Evolutionary conservation across 2,888 invertebrate species (phyloP).

Genomic region (Dolichopus griseipennis): DNA sequence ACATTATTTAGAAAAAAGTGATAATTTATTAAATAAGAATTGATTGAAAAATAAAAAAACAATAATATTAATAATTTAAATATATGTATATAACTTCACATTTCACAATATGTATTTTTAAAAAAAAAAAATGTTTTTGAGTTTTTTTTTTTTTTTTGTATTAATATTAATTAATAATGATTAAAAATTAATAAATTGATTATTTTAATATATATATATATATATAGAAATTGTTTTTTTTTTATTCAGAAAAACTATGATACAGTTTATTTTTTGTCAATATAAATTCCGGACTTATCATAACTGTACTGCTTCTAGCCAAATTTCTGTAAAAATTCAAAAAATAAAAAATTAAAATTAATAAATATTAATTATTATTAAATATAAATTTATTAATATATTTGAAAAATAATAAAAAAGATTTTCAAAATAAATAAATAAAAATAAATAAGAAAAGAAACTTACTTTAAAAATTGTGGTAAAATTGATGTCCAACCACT

Average conservation of each 20-base stretch:
- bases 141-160: constrained; percentile 22
- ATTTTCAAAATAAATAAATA: background rate
- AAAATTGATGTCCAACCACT: constrained; percentile 79
- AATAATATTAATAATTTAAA: background rate
- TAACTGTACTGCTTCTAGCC: constrained; percentile 75
- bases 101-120: too few relatives aligned
- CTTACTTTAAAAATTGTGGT: constrained; percentile 86
- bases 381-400: too few relatives aligned
- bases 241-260: constrained; percentile 55
- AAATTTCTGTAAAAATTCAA: constrained; percentile 56
- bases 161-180: too few relatives aligned
- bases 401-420: too few relatives aligned
- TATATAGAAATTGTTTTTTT: constrained; percentile 15
- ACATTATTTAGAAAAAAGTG: too few relatives aligned
- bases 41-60: too few relatives aligned
- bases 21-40: too few relatives aligned
- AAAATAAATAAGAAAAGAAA: constrained; percentile 29
- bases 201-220: too few relatives aligned
- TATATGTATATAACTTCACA: background rate
- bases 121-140: constrained; percentile 5
- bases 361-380: too few relatives aligned
- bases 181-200: too few relatives aligned
- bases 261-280: constrained; percentile 88
- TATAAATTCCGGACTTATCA: constrained; percentile 81
- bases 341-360: constrained; percentile 10